Percentiles rank a stretch among this genome's conserved stretches.
phyloP scores from a whole-genome alignment of 2,113 vertebrate genomes.

The Orthonyx spaldingii region DNA sequence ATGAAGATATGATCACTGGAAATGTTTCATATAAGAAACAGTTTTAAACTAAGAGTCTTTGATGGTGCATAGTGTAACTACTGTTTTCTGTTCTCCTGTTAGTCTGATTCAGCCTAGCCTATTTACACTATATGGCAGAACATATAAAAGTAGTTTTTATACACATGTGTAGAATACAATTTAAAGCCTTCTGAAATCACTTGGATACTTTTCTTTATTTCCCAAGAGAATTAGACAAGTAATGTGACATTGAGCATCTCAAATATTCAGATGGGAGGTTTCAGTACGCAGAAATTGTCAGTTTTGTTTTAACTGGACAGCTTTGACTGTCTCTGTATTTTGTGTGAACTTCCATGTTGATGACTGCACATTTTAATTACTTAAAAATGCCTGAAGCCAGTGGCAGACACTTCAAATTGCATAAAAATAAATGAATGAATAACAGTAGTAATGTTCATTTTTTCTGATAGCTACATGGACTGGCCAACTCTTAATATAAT shows the following conservation, averaged over 20 bases:
- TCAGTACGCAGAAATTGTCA: background rate
- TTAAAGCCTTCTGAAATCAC: background rate
- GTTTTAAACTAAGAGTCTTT: background rate
- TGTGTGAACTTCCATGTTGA: background rate
- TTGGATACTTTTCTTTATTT: background rate
- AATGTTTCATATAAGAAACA: background rate
- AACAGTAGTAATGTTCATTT: background rate
- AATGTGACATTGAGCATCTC: background rate
- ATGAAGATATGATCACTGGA: background rate
- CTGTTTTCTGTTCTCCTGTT: background rate
- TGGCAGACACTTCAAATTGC: background rate
- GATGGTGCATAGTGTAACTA: background rate
- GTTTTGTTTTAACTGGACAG: background rate
- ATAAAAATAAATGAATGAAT: background rate
- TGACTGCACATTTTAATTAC: background rate
- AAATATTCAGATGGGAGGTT: background rate
- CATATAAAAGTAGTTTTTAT: background rate
- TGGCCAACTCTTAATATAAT: background rate
- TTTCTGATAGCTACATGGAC: background rate
- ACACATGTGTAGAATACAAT: background rate
- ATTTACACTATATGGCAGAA: background rate
- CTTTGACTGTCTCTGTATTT: background rate
- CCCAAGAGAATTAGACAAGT: background rate
- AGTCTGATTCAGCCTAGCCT: background rate
- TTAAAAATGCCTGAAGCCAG: background rate